phyloP scores from a whole-genome alignment of 2,888 invertebrate species.

The Galerucella pusilla region DNA sequence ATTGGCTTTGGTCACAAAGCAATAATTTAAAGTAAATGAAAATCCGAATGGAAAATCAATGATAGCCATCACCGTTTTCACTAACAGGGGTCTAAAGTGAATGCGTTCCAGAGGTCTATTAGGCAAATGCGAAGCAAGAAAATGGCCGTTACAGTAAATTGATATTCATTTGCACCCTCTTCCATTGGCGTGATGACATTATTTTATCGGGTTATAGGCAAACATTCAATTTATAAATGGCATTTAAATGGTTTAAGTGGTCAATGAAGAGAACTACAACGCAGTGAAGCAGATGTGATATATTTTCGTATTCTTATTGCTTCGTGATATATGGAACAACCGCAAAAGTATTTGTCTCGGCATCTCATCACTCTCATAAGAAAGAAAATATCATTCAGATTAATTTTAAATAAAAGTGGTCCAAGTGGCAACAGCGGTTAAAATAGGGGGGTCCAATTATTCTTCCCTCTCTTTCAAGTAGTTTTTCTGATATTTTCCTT shows the following conservation, averaged over 20 bases:
- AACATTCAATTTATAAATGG: conserved; percentile 30
- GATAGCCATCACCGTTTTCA: conserved; percentile 13
- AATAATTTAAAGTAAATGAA: conserved; percentile 9
- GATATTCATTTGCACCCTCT: conserved; percentile 42
- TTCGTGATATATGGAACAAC: neutral
- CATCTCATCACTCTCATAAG: too few species aligned
- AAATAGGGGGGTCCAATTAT: too few species aligned
- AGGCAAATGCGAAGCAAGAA: conserved; percentile 39
- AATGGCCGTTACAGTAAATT: conserved; percentile 37
- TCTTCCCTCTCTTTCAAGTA: too few species aligned
- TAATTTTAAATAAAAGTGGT: too few species aligned
- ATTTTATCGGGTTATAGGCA: conserved; percentile 38
- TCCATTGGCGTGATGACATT: conserved; percentile 36
- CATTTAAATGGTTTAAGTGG: neutral
- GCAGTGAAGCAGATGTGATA: neutral
- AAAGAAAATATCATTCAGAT: too few species aligned
- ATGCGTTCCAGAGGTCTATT: conserved; percentile 33
- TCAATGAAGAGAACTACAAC: neutral
- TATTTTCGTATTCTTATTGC: neutral
- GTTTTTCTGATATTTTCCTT: too few species aligned
- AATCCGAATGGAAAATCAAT: conserved; percentile 11
- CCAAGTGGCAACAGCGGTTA: too few species aligned
- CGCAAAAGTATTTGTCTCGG: neutral
- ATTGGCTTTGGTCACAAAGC: neutral
- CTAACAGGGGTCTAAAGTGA: conserved; percentile 13